Conservation (phyloP, 2,888 invertebrate genomes). For the Timema podura region DNA sequence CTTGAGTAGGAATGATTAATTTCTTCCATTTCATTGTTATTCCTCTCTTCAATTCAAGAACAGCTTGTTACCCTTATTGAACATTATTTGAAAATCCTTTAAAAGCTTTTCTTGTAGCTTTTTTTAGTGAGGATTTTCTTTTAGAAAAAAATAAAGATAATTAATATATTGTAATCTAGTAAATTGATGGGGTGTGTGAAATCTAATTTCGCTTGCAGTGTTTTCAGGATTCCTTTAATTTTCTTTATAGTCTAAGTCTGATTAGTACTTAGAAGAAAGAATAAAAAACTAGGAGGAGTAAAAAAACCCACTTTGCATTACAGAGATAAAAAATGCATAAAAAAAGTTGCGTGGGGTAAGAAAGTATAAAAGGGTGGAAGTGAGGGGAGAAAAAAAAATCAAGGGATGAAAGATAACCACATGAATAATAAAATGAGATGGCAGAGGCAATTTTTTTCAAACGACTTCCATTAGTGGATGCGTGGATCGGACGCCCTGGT, state of each 20-base stretch:
- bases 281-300: not conserved
- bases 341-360: slow-evolving; percentile 27
- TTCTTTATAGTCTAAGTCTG: slow-evolving; percentile 13
- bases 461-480: slow-evolving; percentile 47
- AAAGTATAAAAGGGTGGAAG: slow-evolving; percentile 20
- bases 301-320: slow-evolving; percentile 26
- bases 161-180: slow-evolving; percentile 16
- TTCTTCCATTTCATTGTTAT: no score
- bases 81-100: slow-evolving; percentile 8
- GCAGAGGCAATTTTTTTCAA: slow-evolving; percentile 45
- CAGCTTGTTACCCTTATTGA: not conserved
- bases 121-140: not conserved
- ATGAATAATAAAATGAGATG: slow-evolving; percentile 32
- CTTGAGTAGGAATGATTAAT: no score
- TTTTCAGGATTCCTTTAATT: slow-evolving; percentile 16
- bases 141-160: not conserved
- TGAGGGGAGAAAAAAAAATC: slow-evolving; percentile 39
- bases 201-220: slow-evolving; percentile 15
- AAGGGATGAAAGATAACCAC: slow-evolving; percentile 43
- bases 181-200: slow-evolving; percentile 15
- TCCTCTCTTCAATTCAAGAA: no score
- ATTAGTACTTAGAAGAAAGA: not conserved
- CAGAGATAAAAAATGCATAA: slow-evolving; percentile 25
- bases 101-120: slow-evolving; percentile 2
- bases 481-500: slow-evolving; percentile 40